Percentiles rank a stretch among this genome's conserved stretches.
phyloP scores from a whole-genome alignment of 2,797 vertebrate species.

The Anguilla marmorata region DNA sequence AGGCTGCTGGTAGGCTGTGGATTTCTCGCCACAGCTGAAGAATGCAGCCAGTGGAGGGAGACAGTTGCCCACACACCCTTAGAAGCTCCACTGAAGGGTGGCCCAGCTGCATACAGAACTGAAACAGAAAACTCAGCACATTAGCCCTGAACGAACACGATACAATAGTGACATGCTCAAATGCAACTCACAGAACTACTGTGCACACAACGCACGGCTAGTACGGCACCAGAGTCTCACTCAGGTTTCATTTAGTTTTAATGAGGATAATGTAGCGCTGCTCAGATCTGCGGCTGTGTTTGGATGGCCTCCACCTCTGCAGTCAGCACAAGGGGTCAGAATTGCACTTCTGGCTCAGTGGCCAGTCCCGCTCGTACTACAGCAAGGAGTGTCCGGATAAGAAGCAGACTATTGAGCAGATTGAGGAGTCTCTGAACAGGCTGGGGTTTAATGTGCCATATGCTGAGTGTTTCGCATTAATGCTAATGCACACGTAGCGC shows the following conservation, averaged over 20 bases:
- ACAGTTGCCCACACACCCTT: constrained; percentile 28
- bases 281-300: not conserved
- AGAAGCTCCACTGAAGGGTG: not conserved
- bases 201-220: not conserved
- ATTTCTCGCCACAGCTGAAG: not conserved
- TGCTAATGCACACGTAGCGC: not conserved
- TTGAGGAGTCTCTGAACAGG: not conserved
- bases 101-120: not conserved
- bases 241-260: not conserved
- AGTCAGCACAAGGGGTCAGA: not conserved
- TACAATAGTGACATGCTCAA: not conserved
- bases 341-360: not conserved
- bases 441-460: not conserved
- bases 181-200: not conserved
- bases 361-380: not conserved
- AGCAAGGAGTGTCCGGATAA: not conserved
- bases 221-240: not conserved
- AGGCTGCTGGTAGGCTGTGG: not conserved
- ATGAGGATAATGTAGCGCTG: not conserved
- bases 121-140: not conserved
- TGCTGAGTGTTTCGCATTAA: not conserved
- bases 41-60: constrained; percentile 44
- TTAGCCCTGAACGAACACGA: no score
- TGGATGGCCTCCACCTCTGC: not conserved
- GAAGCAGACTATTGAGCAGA: not conserved